phyloP scores from a whole-genome alignment of 2,888 invertebrate genomes.

The Panzeria rudis region DNA sequence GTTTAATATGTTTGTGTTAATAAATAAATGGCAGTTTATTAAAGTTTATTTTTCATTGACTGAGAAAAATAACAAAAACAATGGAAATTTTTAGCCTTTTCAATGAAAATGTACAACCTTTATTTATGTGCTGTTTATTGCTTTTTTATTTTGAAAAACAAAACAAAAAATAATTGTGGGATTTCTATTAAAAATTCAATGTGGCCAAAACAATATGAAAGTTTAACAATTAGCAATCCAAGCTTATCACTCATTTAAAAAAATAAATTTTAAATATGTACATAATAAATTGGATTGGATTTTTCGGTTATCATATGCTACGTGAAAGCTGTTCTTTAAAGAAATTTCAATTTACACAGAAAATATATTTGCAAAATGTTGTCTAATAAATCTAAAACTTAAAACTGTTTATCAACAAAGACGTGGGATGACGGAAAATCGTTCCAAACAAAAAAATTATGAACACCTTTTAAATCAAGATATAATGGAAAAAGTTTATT shows the following conservation, averaged over 20 bases:
- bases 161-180: conserved; percentile 39
- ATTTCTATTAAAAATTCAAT: conserved; percentile 27
- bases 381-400: too few relatives aligned
- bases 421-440: too few relatives aligned
- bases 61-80: conserved; percentile 33
- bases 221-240: background rate
- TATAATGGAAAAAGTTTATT: too few relatives aligned
- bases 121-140: conserved; percentile 1
- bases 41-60: background rate
- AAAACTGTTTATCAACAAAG: too few relatives aligned
- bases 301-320: background rate
- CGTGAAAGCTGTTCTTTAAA: too few relatives aligned
- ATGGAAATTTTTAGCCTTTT: conserved; percentile 31
- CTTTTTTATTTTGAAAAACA: conserved; percentile 12
- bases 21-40: conserved; percentile 45
- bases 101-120: conserved; percentile 17
- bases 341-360: too few relatives aligned
- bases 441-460: too few relatives aligned
- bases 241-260: background rate
- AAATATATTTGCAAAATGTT: too few relatives aligned
- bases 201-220: conserved; percentile 6
- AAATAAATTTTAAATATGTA: background rate
- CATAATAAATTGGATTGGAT: background rate
- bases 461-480: too few relatives aligned
- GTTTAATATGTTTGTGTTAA: conserved; percentile 39